Conservation (phyloP, 2,113 vertebrate species). For the Kryptolebias marmoratus region DNA sequence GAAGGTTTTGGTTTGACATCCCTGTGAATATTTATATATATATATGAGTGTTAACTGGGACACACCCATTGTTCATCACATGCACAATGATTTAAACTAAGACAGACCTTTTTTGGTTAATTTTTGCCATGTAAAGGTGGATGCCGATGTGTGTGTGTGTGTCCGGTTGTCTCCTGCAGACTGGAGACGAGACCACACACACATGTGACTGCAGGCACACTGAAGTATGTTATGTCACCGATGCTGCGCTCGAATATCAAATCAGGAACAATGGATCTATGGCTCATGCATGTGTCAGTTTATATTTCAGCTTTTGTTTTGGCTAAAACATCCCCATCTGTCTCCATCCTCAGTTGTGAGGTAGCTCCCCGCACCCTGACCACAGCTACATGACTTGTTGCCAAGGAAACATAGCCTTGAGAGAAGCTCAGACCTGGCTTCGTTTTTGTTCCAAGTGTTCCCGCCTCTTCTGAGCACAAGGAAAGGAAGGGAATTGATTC, state of each 20-base stretch:
- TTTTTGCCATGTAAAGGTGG: no score
- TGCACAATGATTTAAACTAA: no score
- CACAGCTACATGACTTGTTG: slow-evolving; percentile 69
- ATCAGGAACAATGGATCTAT: background rate
- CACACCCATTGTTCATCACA: slow-evolving; percentile 44
- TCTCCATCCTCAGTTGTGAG: slow-evolving; percentile 39
- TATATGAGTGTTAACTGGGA: slow-evolving; percentile 11
- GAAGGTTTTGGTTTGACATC: background rate
- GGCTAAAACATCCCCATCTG: slow-evolving; percentile 10
- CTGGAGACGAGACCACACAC: slow-evolving; percentile 27
- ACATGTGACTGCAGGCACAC: slow-evolving; percentile 17
- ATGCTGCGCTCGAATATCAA: background rate
- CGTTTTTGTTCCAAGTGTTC: slow-evolving; percentile 7
- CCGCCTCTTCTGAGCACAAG: background rate
- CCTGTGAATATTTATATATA: background rate
- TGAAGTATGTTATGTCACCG: background rate
- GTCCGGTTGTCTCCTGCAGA: slow-evolving; percentile 42
- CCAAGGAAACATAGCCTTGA: slow-evolving; percentile 63
- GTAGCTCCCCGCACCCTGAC: slow-evolving; percentile 28
- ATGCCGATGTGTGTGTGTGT: background rate
- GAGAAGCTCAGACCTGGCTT: slow-evolving; percentile 37
- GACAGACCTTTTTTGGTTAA: background rate
- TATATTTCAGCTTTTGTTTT: slow-evolving; percentile 1
- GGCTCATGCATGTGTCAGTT: slow-evolving; percentile 1
- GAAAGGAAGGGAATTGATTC: background rate